A percentile compares a stretch with the other conserved stretches of the same genome.
Conservation (phyloP, 2,888 invertebrate genomes). For the Gastrophysa polygoni region DNA sequence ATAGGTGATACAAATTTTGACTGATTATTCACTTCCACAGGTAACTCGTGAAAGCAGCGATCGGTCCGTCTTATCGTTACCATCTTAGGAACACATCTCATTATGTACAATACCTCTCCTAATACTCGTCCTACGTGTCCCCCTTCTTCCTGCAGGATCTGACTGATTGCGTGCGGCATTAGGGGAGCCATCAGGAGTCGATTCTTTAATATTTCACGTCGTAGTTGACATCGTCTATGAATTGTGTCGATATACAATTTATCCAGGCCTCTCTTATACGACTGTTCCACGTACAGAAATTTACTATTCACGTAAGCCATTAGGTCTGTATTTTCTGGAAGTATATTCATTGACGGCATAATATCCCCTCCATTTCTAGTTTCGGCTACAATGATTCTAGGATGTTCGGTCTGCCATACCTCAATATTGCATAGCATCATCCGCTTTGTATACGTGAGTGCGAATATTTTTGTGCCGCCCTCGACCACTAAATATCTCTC, state of each 20-base stretch:
- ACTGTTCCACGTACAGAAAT: conserved; percentile 43
- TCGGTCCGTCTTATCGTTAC: conserved; percentile 29
- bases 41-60: conserved; percentile 39
- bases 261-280: conserved; percentile 32
- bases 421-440: conserved; percentile 10
- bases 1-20: conserved; percentile 36
- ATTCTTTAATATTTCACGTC: conserved; percentile 41
- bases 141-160: conserved; percentile 36
- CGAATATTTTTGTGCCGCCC: not conserved
- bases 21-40: conserved; percentile 33
- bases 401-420: not conserved
- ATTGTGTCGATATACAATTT: conserved; percentile 37
- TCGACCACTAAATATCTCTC: not conserved
- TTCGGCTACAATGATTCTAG: conserved; percentile 1
- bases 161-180: conserved; percentile 39
- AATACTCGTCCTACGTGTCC: conserved; percentile 40
- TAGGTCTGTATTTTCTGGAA: conserved; percentile 17
- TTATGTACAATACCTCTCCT: conserved; percentile 37
- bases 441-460: not conserved
- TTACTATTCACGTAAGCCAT: conserved; percentile 35
- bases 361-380: not conserved
- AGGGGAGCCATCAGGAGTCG: conserved; percentile 37
- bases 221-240: conserved; percentile 37
- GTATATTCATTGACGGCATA: not conserved
- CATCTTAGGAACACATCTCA: conserved; percentile 39